These are phyloP conservation scores for Pseudorectes ferrugineus DNA, from an alignment of 2,113 vertebrate species.

Conservation along the genomic window DNA sequence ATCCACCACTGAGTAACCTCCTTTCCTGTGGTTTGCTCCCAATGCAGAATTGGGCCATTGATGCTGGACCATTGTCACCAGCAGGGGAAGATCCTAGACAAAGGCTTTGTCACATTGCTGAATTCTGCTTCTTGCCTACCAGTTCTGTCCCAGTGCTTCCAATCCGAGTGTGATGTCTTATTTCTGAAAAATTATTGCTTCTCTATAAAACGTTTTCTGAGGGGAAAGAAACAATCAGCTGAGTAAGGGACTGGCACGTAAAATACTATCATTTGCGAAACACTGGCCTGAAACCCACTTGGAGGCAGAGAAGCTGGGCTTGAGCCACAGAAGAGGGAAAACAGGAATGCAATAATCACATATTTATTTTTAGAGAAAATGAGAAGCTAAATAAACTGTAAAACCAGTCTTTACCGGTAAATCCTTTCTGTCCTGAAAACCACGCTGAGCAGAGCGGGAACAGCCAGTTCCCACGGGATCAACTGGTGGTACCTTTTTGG, in stretches of 20 bases:
- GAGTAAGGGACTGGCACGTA: constrained; percentile 44
- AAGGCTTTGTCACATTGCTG: background rate
- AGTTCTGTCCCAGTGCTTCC: background rate
- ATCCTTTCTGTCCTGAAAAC: background rate
- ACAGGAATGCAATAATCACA: background rate
- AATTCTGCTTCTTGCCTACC: background rate
- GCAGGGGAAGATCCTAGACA: background rate
- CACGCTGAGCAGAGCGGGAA: background rate
- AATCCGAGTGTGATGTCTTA: background rate
- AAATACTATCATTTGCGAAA: constrained; percentile 56
- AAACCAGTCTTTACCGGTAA: background rate
- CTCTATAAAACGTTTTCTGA: constrained; percentile 22
- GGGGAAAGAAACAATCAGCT: background rate
- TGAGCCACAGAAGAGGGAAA: background rate
- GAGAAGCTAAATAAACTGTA: constrained; percentile 4
- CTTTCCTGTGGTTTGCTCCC: background rate
- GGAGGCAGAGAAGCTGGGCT: background rate
- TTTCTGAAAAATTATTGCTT: constrained; percentile 34
- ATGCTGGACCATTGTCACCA: background rate
- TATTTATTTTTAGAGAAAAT: constrained; percentile 22
- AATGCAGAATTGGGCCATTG: background rate
- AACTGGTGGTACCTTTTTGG: background rate
- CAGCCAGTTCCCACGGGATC: background rate
- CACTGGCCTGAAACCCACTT: background rate
- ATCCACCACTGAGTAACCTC: background rate